Conservation (phyloP, 2,113 vertebrate genomes). For the Origma solitaria region DNA sequence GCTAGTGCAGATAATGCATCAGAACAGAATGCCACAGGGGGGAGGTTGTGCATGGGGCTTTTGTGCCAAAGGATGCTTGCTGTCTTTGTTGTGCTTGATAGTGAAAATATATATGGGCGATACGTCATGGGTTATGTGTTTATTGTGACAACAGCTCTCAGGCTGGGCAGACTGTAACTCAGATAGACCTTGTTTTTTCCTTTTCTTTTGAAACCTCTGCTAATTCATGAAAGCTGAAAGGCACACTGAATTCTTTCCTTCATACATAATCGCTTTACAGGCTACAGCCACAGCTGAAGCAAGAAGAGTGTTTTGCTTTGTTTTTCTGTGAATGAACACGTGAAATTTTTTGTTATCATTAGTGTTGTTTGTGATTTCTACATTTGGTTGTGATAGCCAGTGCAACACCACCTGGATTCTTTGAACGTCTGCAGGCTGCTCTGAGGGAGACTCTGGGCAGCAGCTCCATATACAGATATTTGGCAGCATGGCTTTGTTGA, state of each 20-base stretch:
- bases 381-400: not conserved
- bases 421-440: not conserved
- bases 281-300: not conserved
- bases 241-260: conserved; percentile 52
- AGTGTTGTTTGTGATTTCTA: not conserved
- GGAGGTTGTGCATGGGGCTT: not conserved
- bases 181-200: not conserved
- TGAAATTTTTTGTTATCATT: not conserved
- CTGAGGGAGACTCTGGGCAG: not conserved
- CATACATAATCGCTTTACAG: conserved; percentile 31
- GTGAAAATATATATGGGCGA: not conserved
- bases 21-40: not conserved
- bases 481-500: not conserved
- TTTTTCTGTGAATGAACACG: not conserved
- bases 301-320: not conserved
- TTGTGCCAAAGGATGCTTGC: not conserved
- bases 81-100: not conserved
- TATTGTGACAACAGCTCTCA: conserved; percentile 8
- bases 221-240: conserved; percentile 53
- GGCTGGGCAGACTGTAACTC: not conserved
- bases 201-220: conserved; percentile 34
- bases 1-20: not conserved
- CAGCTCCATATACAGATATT: not conserved
- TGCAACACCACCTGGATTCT: conserved; percentile 3
- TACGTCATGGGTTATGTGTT: not conserved